Evolutionary conservation across 2,113 vertebrate genomes (phyloP).

Genomic region (Ranitomeya variabilis): DNA sequence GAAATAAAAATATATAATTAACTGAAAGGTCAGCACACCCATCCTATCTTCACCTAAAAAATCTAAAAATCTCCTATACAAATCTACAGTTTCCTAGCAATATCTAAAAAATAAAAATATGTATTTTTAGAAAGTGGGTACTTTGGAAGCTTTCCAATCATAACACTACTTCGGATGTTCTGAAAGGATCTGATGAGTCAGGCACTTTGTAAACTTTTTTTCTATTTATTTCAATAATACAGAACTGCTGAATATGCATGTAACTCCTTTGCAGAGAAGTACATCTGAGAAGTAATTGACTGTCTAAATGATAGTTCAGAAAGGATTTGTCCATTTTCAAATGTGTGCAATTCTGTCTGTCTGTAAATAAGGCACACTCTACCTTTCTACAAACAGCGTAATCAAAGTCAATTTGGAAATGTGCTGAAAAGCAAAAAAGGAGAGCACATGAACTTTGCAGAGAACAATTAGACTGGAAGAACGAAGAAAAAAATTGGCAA

Average conservation of each 20-base stretch:
- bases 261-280: slow-evolving; percentile 19
- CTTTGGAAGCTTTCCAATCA: slow-evolving; percentile 26
- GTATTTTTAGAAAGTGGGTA: neutral
- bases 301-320: slow-evolving; percentile 40
- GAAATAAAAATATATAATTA: neutral
- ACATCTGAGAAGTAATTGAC: slow-evolving; percentile 18
- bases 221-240: slow-evolving; percentile 18
- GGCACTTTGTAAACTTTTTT: slow-evolving; percentile 11
- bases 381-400: slow-evolving; percentile 40
- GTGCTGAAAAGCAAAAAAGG: slow-evolving; percentile 35
- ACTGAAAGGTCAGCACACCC: neutral
- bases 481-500: neutral
- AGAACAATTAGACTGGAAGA: slow-evolving; percentile 17
- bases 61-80: neutral
- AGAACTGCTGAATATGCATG: slow-evolving; percentile 40
- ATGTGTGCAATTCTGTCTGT: slow-evolving; percentile 17
- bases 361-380: slow-evolving; percentile 28
- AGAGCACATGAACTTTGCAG: slow-evolving; percentile 26
- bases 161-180: slow-evolving; percentile 12
- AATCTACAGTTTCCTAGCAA: neutral
- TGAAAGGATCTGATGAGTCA: slow-evolving; percentile 8
- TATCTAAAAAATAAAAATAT: neutral
- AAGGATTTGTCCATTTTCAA: slow-evolving; percentile 46
- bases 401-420: slow-evolving; percentile 44
- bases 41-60: neutral